These are phyloP conservation scores for Chelon auratus DNA, from an alignment of 2,797 vertebrate genomes.

Conservation along the genomic window DNA sequence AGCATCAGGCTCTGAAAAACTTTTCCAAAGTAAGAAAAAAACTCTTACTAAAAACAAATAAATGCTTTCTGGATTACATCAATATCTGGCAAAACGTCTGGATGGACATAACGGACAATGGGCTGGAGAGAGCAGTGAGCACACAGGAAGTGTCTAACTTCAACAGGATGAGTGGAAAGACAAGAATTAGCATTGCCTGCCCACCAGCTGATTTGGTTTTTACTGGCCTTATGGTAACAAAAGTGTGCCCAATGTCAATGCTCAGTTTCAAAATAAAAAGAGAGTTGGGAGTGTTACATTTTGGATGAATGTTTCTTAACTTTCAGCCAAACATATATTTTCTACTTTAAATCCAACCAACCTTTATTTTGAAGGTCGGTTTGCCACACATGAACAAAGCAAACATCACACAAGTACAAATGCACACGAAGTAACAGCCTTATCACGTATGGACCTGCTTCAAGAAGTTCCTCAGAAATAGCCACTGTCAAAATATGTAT, in stretches of 20 bases:
- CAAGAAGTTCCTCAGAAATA: conserved; percentile 24
- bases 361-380: conserved; percentile 30
- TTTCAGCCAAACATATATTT: conserved; percentile 18
- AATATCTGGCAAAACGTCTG: conserved; percentile 60
- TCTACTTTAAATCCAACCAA: conserved; percentile 33
- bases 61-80: conserved; percentile 58
- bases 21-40: conserved; percentile 29
- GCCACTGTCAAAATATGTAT: conserved; percentile 33
- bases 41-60: conserved; percentile 71
- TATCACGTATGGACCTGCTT: conserved; percentile 38
- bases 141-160: conserved; percentile 62
- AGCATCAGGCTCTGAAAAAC: conserved; percentile 40
- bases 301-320: conserved; percentile 5
- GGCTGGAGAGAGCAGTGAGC: conserved; percentile 35
- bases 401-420: conserved; percentile 34
- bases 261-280: conserved; percentile 6
- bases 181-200: conserved; percentile 34
- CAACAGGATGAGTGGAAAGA: conserved; percentile 58
- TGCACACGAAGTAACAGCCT: conserved; percentile 22
- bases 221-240: conserved; percentile 12
- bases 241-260: background rate
- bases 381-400: conserved; percentile 22
- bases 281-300: conserved; percentile 8
- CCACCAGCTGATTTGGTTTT: conserved; percentile 28
- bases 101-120: conserved; percentile 50